Evolutionary conservation across 2,888 invertebrate species (phyloP), one percentile per base, ranked within the genome.

Genomic region (Dolomedes plantarius): DNA sequence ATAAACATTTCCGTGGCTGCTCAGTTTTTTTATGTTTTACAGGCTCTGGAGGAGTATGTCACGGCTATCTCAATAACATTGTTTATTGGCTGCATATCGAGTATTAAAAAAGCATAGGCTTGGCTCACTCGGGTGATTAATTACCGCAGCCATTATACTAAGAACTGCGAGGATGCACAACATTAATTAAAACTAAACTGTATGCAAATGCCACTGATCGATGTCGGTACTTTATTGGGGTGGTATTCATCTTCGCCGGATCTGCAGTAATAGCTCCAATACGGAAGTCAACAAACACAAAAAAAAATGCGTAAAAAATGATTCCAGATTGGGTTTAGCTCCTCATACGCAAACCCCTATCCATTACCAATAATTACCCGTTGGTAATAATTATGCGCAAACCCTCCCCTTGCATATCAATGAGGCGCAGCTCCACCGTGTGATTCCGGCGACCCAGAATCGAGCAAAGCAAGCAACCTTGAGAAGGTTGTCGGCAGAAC

Each of bases 341-440:
- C n/a, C n/a, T n/a, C n/a, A n/a, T n/a, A n/a, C n/a, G n/a, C n/a
- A 56, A 23, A 56, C 23, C 5, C 56, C 23, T 56, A 56, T 56
- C 56, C 56, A 56, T 56, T 56, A 56, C 56, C 56, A 11, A 56
- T 56, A 56, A 56, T 56, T 56, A 23, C 56, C 19, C 23, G 56
- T 56, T 23, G 23, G 11, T 56, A 56, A 56, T 56, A 56, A 56
- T 23, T 56, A 56, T 56, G 56, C 23, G 23, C 56, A 23, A 56
- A 23, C 56, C 56, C 23, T 56, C 56, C 16, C 23, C 56, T 56
- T 56, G 56, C 56, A 56, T 56, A 56, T 56, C 7, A 56, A 56
- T 56, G 56, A 56, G 56, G 19, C 5, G 23, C 2, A 2, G n/a
- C n/a, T n/a, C 56, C 56, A 56, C 56, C 56, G 56, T 56, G 56